Conservation (phyloP, 2,113 vertebrate species). For the Hipposideros armiger region DNA sequence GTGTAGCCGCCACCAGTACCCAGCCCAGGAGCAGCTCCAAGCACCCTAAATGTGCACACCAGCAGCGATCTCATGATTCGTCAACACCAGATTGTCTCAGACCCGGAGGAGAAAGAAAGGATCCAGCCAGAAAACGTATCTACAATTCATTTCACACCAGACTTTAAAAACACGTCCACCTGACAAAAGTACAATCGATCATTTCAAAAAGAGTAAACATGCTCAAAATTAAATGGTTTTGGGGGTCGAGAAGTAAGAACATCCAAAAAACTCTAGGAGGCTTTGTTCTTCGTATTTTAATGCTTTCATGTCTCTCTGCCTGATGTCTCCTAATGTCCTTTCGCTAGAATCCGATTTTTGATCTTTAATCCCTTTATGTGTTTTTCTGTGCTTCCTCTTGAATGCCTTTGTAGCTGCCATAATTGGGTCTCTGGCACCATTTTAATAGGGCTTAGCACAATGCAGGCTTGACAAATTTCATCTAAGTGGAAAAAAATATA, state of each 20-base stretch:
- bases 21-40: too few relatives aligned
- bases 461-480: constrained; percentile 84
- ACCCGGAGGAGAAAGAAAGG: neutral
- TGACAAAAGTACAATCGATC: constrained; percentile 65
- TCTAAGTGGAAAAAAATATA: constrained; percentile 75
- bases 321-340: constrained; percentile 85
- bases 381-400: constrained; percentile 87
- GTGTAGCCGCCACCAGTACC: neutral
- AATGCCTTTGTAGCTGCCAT: constrained; percentile 87
- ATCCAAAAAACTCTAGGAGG: constrained; percentile 61
- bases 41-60: neutral
- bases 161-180: neutral
- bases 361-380: constrained; percentile 90
- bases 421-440: constrained; percentile 89
- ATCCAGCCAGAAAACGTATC: constrained; percentile 50
- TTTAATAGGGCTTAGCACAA: constrained; percentile 88
- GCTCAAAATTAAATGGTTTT: constrained; percentile 78
- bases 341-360: constrained; percentile 87
- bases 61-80: constrained; percentile 36
- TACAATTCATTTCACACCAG: constrained; percentile 67
- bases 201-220: constrained; percentile 77
- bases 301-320: constrained; percentile 85
- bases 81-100: constrained; percentile 41
- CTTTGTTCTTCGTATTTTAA: constrained; percentile 85
- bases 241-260: constrained; percentile 44